These are phyloP conservation scores for Pyrrhia umbra DNA, from an alignment of 2,888 invertebrate genomes.

Conservation along the genomic window DNA sequence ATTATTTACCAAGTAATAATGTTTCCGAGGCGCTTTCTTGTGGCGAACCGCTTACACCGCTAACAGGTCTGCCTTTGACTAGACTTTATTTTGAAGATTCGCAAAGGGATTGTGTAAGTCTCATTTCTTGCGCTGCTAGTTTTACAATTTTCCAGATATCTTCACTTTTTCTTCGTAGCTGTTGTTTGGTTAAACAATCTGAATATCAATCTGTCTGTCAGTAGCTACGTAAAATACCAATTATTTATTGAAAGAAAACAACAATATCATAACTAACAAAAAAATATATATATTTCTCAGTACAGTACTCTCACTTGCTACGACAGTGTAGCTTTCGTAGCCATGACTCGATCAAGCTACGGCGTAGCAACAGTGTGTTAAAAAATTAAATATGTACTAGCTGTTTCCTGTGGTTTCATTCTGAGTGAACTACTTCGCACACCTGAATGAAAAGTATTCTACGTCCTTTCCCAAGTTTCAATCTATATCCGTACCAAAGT, in stretches of 20 bases:
- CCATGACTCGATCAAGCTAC: slow-evolving; percentile 39
- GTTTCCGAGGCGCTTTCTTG: slow-evolving; percentile 13
- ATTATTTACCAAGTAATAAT: slow-evolving; percentile 7
- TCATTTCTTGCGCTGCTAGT: neutral
- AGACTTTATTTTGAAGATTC: slow-evolving; percentile 9
- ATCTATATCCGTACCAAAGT: too few relatives aligned
- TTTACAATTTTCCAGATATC: neutral
- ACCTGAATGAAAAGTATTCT: too few relatives aligned
- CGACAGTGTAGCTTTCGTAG: slow-evolving; percentile 41
- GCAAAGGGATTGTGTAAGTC: slow-evolving; percentile 12
- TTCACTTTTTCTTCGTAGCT: neutral
- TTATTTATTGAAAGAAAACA: too few relatives aligned
- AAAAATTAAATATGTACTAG: too few relatives aligned
- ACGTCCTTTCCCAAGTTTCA: too few relatives aligned
- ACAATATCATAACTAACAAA: too few relatives aligned
- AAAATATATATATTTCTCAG: too few relatives aligned
- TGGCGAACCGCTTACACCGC: slow-evolving; percentile 21
- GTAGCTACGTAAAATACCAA: too few relatives aligned
- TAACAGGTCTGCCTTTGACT: slow-evolving; percentile 20
- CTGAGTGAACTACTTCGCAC: too few relatives aligned
- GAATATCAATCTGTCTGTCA: too few relatives aligned
- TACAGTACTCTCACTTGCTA: slow-evolving; percentile 33
- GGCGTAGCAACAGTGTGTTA: slow-evolving; percentile 35
- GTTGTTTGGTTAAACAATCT: neutral
- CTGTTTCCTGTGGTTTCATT: too few relatives aligned